Base-by-base conservation (phyloP, 1,140 invertebrate genomes). In the Drosophila kanapiae region DNA sequence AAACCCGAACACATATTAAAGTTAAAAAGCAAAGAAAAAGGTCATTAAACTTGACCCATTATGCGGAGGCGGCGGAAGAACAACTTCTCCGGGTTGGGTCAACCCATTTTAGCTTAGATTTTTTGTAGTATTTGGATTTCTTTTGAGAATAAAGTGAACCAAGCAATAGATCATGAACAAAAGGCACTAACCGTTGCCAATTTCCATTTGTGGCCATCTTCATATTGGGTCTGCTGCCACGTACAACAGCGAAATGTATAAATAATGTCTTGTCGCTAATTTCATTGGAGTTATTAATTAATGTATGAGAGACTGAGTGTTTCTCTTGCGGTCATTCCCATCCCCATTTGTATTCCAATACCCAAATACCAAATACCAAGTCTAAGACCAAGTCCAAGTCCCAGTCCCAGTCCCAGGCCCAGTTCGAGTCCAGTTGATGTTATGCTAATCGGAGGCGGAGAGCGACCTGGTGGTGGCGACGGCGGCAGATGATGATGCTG, bases 251-350 rank as follows among this genome's bases (percentile, higher is more conserved):
- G 14, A 62, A 38, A 67, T 56, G 74, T 54, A 63, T 85, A 82
- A 86, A 85, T 86, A 86, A 85, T 85, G 75, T 69, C 65, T 79
- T 62, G 69, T 87, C 67, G 80, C 84, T 83, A 57, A 70, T 83
- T 83, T 83, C 68, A 70, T 75, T 77, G 80, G 78, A 87, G 78
- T 86, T 86, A 86, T 86, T 87, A 86, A 86, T 86, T 87, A 82
- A 86, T 86, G 84, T 88, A 76, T 64, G 49, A 18, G 62, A 45
- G 54, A n/a, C 49, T 45, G 45, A 62, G 48, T 56, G 33, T 47
- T 48, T 69, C 47, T 43, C 61, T 11, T 47, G 63, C 84, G 83
- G 83, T 83, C 83, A 88, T 87, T 88, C 84, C 83, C 83, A 80
- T 80, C 51, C 71, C 47, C 74, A 72, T 72, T 72, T 72, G 70